Base-by-base conservation (phyloP, 2,888 invertebrate species). In the Acronicta leporina region DNA sequence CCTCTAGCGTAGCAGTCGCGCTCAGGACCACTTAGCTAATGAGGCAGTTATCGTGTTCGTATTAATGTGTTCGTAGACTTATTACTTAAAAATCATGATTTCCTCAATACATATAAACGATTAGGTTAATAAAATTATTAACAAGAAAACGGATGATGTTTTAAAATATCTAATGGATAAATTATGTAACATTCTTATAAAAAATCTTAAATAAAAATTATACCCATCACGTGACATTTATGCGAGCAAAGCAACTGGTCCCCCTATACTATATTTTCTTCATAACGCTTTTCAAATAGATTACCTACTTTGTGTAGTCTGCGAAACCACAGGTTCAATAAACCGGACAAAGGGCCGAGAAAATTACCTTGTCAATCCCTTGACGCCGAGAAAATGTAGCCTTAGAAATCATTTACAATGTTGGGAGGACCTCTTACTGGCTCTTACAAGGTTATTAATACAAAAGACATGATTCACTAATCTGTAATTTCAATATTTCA, bases 311-410 rank as follows among this genome's bases (percentile, higher is more conserved):
- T 62, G 42, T 33, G 38, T 49, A 56, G 30, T 45, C 42, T 46
- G 7, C n/a, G 27, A 52, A 30, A 67, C 68, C 63, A n/a, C 68
- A 68, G 50, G 27, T 9, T 33, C 45, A 56, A 67, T 52, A 52
- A 68, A 45, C 9, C n/a, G 42, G 43, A 68, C 56, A 68, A 67
- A 56, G 43, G 68, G 13, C n/a, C 20, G 40, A 27, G 63, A 46
- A 68, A 68, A 67, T 67, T 68, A 68, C 49, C 49, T 63, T 62
- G 67, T 67, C 56, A 68, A 57, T 62, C 48, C 49, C 27, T 62
- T 46, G 49, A 43, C 20, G 52, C 30, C 45, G 15, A 45, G 55
- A 68, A 62, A 67, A 45, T 55, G 38, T 49, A 25, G 16, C 25
- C 16, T 15, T 42, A 25, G 25, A n/a, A 20, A 49, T 8, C 25